Conservation (phyloP, 2,797 vertebrate species). For the Acipenser transmontanus region DNA sequence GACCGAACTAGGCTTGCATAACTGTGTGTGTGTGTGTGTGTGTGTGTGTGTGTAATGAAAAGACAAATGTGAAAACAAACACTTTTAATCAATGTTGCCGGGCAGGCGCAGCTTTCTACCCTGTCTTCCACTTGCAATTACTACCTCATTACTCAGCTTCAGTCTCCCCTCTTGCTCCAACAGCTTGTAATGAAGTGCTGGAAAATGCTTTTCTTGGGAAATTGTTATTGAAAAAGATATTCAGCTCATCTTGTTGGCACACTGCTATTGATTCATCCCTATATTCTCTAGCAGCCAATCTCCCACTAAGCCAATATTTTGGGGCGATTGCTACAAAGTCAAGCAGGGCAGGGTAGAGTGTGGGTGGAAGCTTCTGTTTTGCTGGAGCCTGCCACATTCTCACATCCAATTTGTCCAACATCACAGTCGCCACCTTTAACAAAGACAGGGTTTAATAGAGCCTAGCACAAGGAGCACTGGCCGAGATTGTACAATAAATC, state of each 20-base stretch:
- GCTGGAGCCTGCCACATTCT: too few species aligned
- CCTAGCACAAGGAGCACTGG: neutral
- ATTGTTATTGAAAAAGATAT: conserved; percentile 22
- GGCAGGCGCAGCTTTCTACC: neutral
- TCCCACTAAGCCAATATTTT: conserved; percentile 6
- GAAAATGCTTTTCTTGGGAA: conserved; percentile 18
- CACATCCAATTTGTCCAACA: too few species aligned
- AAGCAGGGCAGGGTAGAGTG: conserved; percentile 12
- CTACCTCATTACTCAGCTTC: neutral
- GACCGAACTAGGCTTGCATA: too few species aligned
- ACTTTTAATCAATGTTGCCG: neutral
- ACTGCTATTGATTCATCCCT: conserved; percentile 14
- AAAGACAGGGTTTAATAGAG: conserved; percentile 19
- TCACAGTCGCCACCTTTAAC: neutral
- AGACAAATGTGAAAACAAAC: too few species aligned
- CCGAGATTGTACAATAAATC: neutral
- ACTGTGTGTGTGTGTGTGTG: too few species aligned
- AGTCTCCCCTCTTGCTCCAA: neutral
- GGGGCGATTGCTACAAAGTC: conserved; percentile 2
- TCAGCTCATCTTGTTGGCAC: conserved; percentile 13
- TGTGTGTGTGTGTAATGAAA: too few species aligned
- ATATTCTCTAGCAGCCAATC: conserved; percentile 12
- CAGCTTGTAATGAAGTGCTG: conserved; percentile 6
- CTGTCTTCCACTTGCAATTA: conserved; percentile 7
- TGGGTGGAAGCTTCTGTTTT: conserved; percentile 1